Evolutionary conservation across 2,113 vertebrate genomes (phyloP).

Genomic region (Rhineura floridana): DNA sequence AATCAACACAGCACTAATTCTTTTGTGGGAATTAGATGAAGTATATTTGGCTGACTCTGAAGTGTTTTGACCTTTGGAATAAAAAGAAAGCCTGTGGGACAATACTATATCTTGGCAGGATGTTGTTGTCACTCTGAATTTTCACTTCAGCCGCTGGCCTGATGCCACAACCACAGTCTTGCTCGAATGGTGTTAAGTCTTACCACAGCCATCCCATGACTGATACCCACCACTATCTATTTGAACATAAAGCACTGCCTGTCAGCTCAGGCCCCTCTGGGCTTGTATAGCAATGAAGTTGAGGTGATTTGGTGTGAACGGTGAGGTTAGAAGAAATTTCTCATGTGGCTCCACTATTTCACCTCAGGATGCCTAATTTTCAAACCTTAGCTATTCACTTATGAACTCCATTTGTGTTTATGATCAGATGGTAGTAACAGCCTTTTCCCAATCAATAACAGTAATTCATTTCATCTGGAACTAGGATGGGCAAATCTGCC

Average conservation of each 20-base stretch:
- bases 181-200: constrained; percentile 42
- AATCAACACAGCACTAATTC: constrained; percentile 42
- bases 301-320: constrained; percentile 8
- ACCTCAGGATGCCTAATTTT: neutral
- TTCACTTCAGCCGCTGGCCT: constrained; percentile 49
- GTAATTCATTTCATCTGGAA: neutral
- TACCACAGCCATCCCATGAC: constrained; percentile 42
- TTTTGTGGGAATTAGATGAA: constrained; percentile 54
- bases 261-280: constrained; percentile 26
- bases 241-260: constrained; percentile 46
- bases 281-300: constrained; percentile 6
- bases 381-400: neutral
- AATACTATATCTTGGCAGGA: constrained; percentile 58
- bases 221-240: constrained; percentile 26
- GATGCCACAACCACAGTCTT: constrained; percentile 47
- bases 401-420: accelerated
- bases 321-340: constrained; percentile 35
- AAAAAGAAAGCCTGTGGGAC: constrained; percentile 51
- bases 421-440: neutral
- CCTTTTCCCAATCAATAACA: neutral
- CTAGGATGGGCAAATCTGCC: neutral
- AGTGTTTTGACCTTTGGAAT: constrained; percentile 55
- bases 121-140: constrained; percentile 44
- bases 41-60: constrained; percentile 36
- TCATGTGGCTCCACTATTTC: constrained; percentile 1